Evolutionary conservation across 2,113 vertebrate species (phyloP), one percentile per base, ranked within the genome.

Genomic region (Sporophila hypoxantha): DNA sequence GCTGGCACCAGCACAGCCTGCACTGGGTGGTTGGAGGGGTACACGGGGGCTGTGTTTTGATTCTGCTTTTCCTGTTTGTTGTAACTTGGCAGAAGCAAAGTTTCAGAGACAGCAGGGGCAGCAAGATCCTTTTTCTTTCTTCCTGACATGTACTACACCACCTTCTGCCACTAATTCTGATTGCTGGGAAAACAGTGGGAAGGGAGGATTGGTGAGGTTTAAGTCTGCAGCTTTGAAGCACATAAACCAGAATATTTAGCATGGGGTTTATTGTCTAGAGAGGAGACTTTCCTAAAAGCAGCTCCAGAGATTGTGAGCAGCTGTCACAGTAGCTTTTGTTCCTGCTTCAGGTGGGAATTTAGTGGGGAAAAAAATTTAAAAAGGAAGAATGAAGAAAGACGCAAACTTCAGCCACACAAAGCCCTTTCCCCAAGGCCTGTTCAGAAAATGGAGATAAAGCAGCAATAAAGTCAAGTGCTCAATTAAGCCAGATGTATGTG

Each of bases 21-120:
- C 4, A 17, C 49, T 77, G 69, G 49, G 49, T 84, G 80, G 88
- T 60, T 90, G 78, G 46, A 85, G 59, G 16, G 70, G 64, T 57
- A 46, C 10, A 10, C 39, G 76, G 71, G 56, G 81, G 53, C 75
- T 87, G 68, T 86, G 79, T 81, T 91, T 95, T 85, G 90, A 81
- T 79, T 92, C 76, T 90, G 56, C 76, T 78, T 94, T 96, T 93
- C 93, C 91, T 95, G 82, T 89, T 92, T 90, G 76, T 77, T 81
- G 56, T 93, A 81, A 64, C 69, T 91, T 89, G 90, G 83, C 77
- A 84, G 65, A 82, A 73, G 66, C 67, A 55, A 80, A 57, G 61
- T 89, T 92, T 90, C 76, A 89, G 69, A 83, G 62, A 39, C 66
- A 55, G 62, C 59, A 92, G 69, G 66, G 59, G 80, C 80, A 86